Evolutionary conservation across 2,113 vertebrate species (phyloP), one percentile per base, ranked within the genome.

Genomic region (Genyomyrus donnyi): DNA sequence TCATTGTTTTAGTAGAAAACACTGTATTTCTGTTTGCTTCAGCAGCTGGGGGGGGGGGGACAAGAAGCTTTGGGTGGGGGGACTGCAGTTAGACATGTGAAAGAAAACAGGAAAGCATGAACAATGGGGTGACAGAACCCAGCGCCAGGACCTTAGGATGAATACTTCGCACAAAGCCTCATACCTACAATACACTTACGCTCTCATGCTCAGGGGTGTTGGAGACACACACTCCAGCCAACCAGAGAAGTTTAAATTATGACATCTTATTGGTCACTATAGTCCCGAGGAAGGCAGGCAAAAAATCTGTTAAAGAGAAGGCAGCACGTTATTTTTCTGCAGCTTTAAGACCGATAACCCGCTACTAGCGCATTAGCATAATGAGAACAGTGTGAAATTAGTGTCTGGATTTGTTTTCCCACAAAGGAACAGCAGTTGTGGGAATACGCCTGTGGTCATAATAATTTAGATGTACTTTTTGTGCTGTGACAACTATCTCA

Each of bases 101-200:
- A 39, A 85, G 80, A 89, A 89, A 89, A 89, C 89, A 89, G 89
- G 89, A 89, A 89, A 49, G 15, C 52, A 6, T 85, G 89, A 89
- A 89, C 89, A 89, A 89, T 89, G 89, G 89, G 19, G 80, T 85
- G 89, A 80, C 53, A 21, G 50, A 83, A 77, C 52, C 77, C 80
- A 48, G 49, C 21, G 42, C 80, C 52, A n/a, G 27, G 39, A 80
- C 80, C 46, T 46, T 35, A 46, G 77, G 80, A 89, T 85, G 52
- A 58, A 85, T 89, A 42, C n/a, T 83, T 89, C 27, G 70, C 49
- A 48, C 88, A 83, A 13, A 48, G 77, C 89, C 35, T 46, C 80
- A 62, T 56, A 62, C 39, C 52, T 50, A 83, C 80, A 62, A 50
- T 46, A 53, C 42, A 49, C 58, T 62, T 35, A 46, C 1, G 39